These are phyloP conservation scores for Cariama cristata DNA, from an alignment of 2,113 vertebrate species.

Conservation along the genomic window DNA sequence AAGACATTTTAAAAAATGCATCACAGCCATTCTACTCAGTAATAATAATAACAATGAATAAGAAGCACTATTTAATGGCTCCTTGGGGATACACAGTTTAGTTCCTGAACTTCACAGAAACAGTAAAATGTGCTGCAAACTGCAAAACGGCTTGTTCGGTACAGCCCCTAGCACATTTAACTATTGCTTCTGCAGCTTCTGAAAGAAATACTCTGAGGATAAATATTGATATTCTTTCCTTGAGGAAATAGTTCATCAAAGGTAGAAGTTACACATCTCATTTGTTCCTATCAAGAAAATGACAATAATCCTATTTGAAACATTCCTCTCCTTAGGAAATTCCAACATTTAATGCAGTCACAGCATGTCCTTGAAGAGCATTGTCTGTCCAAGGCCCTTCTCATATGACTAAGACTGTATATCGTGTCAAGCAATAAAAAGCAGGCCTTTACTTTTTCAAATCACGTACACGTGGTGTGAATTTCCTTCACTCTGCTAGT, in stretches of 20 bases:
- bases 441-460: neutral
- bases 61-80: neutral
- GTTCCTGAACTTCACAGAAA: neutral
- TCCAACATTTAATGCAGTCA: neutral
- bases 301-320: neutral
- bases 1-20: neutral
- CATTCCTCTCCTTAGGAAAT: neutral
- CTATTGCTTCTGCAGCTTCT: neutral
- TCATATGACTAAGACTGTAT: neutral
- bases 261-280: neutral
- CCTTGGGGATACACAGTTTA: neutral
- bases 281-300: neutral
- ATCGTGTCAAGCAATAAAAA: neutral
- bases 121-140: neutral
- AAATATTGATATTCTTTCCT: neutral
- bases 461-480: accelerated
- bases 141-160: neutral
- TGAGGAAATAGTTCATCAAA: neutral
- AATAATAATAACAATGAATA: neutral
- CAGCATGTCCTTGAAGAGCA: neutral
- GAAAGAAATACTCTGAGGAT: neutral
- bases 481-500: neutral
- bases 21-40: neutral
- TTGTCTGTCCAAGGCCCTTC: neutral
- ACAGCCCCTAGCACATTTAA: neutral